Conservation (phyloP, 1,140 invertebrate species). For the Conus betulinus region DNA sequence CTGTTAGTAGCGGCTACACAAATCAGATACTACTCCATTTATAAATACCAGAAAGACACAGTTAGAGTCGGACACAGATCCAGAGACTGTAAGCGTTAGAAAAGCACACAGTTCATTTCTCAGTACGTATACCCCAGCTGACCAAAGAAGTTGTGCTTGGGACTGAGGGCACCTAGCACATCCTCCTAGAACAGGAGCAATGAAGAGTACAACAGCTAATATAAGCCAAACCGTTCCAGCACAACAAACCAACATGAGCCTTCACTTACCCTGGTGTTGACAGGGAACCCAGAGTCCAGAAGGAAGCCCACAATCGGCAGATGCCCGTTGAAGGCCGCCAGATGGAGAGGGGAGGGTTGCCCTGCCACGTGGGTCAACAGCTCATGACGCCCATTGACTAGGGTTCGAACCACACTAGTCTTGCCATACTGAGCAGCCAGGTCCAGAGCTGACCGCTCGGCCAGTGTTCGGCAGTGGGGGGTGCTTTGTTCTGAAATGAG, state of each 20-base stretch:
- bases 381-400: slow-evolving; percentile 79
- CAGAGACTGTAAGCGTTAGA: no score
- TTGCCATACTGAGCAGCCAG: slow-evolving; percentile 90
- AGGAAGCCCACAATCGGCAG: slow-evolving; percentile 89
- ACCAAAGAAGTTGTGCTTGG: no score
- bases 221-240: no score
- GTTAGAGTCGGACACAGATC: no score
- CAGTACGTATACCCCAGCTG: no score
- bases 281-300: slow-evolving; percentile 89
- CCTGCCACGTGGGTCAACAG: slow-evolving; percentile 77
- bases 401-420: slow-evolving; percentile 90
- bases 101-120: not conserved
- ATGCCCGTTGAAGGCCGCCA: slow-evolving; percentile 95
- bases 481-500: slow-evolving; percentile 84
- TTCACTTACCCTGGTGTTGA: slow-evolving; percentile 81
- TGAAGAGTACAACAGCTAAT: no score
- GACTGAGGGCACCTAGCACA: no score
- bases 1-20: no score
- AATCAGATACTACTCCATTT: no score
- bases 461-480: slow-evolving; percentile 92
- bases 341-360: slow-evolving; percentile 92
- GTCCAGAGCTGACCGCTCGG: slow-evolving; percentile 94
- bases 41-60: no score
- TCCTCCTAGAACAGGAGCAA: no score
- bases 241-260: no score